phyloP scores from a whole-genome alignment of 2,113 vertebrate species.

The Sturnus vulgaris region DNA sequence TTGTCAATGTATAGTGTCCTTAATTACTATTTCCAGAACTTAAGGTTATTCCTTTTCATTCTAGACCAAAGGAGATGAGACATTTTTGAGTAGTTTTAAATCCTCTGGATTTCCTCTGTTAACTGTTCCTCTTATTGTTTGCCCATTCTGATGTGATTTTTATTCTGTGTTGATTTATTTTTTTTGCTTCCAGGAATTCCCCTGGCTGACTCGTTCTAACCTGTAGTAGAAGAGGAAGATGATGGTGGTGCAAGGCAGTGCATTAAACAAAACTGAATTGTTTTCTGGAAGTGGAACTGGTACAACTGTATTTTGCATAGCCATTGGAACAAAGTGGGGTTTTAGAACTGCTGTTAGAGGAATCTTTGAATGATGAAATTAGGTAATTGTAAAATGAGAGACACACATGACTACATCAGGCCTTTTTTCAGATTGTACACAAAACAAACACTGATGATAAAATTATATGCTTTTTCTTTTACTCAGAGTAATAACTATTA shows the following conservation, averaged over 20 bases:
- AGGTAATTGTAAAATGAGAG: neutral
- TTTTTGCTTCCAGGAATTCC: constrained; percentile 85
- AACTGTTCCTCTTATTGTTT: neutral
- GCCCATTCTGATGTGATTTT: neutral
- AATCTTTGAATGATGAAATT: neutral
- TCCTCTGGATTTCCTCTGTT: neutral
- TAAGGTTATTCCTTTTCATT: neutral
- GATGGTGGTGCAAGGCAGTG: neutral
- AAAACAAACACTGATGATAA: neutral
- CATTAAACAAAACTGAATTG: neutral
- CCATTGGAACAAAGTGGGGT: neutral
- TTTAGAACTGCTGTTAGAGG: neutral
- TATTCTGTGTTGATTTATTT: neutral
- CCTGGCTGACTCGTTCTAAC: constrained; percentile 92
- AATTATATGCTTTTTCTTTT: neutral
- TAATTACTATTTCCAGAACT: neutral
- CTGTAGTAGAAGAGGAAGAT: constrained; percentile 70
- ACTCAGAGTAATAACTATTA: neutral
- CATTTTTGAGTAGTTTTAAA: neutral
- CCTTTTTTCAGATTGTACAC: neutral
- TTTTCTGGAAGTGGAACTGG: neutral
- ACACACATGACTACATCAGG: neutral
- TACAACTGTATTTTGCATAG: neutral
- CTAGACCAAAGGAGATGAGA: neutral
- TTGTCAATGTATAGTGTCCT: neutral